Conservation (phyloP, 2,797 vertebrate genomes). For the Remorina albescens region DNA sequence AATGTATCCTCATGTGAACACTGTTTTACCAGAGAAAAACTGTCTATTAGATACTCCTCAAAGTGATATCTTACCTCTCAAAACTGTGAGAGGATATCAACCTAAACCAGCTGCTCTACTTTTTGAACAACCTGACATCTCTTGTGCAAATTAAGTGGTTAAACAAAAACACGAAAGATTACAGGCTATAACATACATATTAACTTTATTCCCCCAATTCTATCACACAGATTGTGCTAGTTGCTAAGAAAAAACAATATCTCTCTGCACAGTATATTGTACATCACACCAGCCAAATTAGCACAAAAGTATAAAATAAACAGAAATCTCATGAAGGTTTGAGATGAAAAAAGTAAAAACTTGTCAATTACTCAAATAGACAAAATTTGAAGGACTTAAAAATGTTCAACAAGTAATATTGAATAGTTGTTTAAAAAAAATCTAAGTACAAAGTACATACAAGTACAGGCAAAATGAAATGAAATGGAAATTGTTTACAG, state of each 20-base stretch:
- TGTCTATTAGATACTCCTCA: conserved; percentile 13
- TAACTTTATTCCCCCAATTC: neutral
- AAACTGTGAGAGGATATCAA: conserved; percentile 7
- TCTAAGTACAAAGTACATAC: no score
- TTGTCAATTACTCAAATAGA: neutral
- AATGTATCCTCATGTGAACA: conserved; percentile 20
- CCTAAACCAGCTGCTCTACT: conserved; percentile 12
- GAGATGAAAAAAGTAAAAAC: neutral
- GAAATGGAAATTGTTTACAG: neutral
- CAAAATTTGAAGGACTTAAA: neutral
- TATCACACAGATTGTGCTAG: neutral
- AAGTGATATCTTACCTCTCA: conserved; percentile 1
- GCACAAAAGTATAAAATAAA: neutral
- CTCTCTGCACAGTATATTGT: neutral
- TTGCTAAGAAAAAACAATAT: neutral
- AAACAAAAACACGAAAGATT: neutral
- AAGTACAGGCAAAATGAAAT: neutral
- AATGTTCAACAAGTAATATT: no score
- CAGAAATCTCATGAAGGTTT: neutral
- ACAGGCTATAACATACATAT: neutral
- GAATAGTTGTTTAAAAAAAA: no score
- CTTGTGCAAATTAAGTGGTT: neutral
- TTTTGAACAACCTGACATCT: neutral
- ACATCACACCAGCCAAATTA: neutral
- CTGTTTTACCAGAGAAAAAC: conserved; percentile 23